These are phyloP conservation scores for Hyles vespertilio DNA, from an alignment of 1,140 invertebrate species.

Conservation along the genomic window DNA sequence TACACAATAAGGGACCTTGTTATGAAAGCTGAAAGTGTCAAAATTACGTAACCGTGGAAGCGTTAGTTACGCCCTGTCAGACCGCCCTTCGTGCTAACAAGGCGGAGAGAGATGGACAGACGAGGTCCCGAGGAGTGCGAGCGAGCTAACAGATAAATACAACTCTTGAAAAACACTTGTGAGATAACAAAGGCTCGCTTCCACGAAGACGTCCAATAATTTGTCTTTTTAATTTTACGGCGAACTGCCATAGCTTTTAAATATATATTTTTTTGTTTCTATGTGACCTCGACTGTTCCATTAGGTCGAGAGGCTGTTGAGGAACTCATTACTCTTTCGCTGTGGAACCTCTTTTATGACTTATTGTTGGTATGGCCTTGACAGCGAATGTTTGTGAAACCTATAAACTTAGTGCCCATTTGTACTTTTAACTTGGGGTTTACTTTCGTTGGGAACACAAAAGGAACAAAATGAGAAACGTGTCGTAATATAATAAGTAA, in stretches of 20 bases:
- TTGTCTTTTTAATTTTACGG: constrained; percentile 76
- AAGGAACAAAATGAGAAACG: constrained; percentile 39
- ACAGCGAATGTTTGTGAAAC: not conserved
- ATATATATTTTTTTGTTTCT: constrained; percentile 62
- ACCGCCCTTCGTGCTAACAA: constrained; percentile 64
- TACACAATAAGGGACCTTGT: constrained; percentile 64
- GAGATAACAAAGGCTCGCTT: constrained; percentile 73
- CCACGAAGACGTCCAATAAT: constrained; percentile 74
- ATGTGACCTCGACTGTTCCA: constrained; percentile 55
- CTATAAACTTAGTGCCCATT: not conserved
- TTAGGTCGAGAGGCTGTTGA: constrained; percentile 57
- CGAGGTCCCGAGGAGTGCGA: constrained; percentile 32
- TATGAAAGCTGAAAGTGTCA: constrained; percentile 69
- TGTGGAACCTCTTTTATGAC: constrained; percentile 63
- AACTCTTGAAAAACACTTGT: constrained; percentile 74
- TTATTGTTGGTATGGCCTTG: constrained; percentile 59
- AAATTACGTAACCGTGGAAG: constrained; percentile 67
- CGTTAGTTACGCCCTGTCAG: constrained; percentile 66
- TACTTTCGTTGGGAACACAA: not conserved
- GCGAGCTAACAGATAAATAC: constrained; percentile 55
- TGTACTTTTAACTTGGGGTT: not conserved
- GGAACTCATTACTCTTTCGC: constrained; percentile 58
- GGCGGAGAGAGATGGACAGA: constrained; percentile 55
- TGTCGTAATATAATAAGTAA: constrained; percentile 57
- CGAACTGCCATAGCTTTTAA: constrained; percentile 70